Evolutionary conservation across 2,888 invertebrate species (phyloP).

Genomic region (Brenthis ino): DNA sequence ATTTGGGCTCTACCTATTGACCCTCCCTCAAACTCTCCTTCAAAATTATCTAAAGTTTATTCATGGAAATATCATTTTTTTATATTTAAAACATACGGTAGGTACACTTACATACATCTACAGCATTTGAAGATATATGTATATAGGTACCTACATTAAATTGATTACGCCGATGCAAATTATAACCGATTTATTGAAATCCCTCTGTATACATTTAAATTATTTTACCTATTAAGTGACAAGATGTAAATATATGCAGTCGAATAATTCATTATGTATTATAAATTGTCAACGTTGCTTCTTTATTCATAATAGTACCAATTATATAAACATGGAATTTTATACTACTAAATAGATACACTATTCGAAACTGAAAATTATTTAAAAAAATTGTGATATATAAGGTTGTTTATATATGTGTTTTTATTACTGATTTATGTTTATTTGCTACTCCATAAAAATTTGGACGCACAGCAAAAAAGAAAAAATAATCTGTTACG

Average conservation of each 20-base stretch:
- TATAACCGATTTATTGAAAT: background rate
- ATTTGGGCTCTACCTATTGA: background rate
- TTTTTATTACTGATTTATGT: too few relatives aligned
- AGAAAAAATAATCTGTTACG: too few relatives aligned
- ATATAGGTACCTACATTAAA: too few relatives aligned
- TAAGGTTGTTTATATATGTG: too few relatives aligned
- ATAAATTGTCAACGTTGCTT: conserved; percentile 10
- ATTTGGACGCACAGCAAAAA: too few relatives aligned
- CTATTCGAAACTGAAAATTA: too few relatives aligned
- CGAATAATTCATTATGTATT: conserved; percentile 16
- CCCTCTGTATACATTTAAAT: conserved; percentile 5
- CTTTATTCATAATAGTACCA: conserved; percentile 7
- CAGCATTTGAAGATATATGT: too few relatives aligned
- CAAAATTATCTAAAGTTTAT: background rate
- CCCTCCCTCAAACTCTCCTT: background rate
- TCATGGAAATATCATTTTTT: background rate
- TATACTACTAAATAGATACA: background rate
- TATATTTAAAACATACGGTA: too few relatives aligned
- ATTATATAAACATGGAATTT: conserved; percentile 4
- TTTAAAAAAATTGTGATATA: too few relatives aligned
- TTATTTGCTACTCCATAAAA: too few relatives aligned
- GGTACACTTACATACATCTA: too few relatives aligned
- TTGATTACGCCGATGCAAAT: too few relatives aligned
- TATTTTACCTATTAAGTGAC: background rate
- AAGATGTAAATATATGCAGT: conserved; percentile 13